Evolutionary conservation across 2,797 vertebrate species (phyloP).

Genomic region (Malacoraja senta): DNA sequence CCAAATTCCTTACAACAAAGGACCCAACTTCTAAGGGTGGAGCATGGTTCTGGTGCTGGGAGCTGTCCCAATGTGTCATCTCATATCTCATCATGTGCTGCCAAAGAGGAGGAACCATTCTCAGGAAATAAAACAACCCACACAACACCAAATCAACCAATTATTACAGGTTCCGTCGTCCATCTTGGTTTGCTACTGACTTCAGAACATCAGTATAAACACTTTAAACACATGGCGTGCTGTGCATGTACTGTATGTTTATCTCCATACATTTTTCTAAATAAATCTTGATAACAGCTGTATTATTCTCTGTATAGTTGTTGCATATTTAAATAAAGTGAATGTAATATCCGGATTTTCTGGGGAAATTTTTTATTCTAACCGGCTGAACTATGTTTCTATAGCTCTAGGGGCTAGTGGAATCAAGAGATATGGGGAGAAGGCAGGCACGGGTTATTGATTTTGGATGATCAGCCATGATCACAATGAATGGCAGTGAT

Average conservation of each 20-base stretch:
- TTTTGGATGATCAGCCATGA: no score
- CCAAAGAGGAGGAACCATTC: conserved; percentile 18
- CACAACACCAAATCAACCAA: not conserved
- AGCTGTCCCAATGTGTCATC: not conserved
- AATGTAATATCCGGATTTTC: not conserved
- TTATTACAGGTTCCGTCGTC: conserved; percentile 11
- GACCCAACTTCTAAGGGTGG: conserved; percentile 57
- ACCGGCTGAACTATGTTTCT: no score
- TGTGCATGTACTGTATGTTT: conserved; percentile 35
- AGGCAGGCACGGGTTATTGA: no score
- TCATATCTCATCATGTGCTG: not conserved
- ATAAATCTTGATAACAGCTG: conserved; percentile 35
- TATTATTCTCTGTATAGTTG: not conserved
- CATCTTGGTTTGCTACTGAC: conserved; percentile 7
- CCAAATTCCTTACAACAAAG: conserved; percentile 67
- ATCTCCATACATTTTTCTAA: not conserved
- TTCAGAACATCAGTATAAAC: conserved; percentile 7
- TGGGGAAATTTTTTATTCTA: not conserved
- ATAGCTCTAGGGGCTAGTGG: no score
- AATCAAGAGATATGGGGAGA: no score
- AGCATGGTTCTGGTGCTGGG: not conserved
- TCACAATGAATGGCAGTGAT: no score
- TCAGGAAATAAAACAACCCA: conserved; percentile 8
- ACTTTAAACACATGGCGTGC: conserved; percentile 27
- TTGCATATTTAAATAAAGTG: not conserved